Base-by-base conservation (phyloP, 2,888 invertebrate species). In the Agrotis clavis region DNA sequence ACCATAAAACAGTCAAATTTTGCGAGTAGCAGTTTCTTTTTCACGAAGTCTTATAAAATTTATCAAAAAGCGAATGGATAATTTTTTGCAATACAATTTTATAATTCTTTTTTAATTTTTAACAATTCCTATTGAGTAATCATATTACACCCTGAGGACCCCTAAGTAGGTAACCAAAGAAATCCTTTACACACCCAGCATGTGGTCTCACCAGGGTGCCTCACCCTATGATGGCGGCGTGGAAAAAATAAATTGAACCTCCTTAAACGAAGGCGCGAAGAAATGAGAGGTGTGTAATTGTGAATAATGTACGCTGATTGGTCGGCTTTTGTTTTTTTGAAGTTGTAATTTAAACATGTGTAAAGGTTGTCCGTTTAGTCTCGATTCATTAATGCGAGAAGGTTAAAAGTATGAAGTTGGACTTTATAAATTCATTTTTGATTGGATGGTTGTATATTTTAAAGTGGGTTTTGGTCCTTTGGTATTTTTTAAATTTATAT, bases 241-340 rank as follows among this genome's bases (percentile, higher is more conserved):
- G 84, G 89, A 92, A 92, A 92, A 93, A 92, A 91, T 87, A 86
- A 88, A 91, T 89, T 84, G 86, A 81, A 81, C 83, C 77, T 81
- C 74, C 62, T 81, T 68, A 68, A 56, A 78, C 19, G 65, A 63
- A 74, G 66, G 82, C 74, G 82, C 68, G 66, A 77, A 77, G 64
- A 65, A 51, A 79, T 71, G 71, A 74, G 62, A 47, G 11, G 54
- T 82, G 78, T 84, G 85, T 86, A 86, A 86, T 86, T 84, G 84
- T 85, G 77, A 77, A 82, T 85, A 79, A 82, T 81, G 71, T 54
- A 64, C 67, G 54, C 69, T 82, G 82, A 82, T 82, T 82, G 71
- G 71, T 45, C 63, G 50, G 73, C 61, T 75, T 79, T 84, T 85
- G 81, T 86, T 85, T 85, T 69, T 82, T 81, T 74, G 35, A 65